These are phyloP conservation scores for Agapornis canus DNA, from an alignment of 2,797 vertebrate genomes.

Conservation along the genomic window DNA sequence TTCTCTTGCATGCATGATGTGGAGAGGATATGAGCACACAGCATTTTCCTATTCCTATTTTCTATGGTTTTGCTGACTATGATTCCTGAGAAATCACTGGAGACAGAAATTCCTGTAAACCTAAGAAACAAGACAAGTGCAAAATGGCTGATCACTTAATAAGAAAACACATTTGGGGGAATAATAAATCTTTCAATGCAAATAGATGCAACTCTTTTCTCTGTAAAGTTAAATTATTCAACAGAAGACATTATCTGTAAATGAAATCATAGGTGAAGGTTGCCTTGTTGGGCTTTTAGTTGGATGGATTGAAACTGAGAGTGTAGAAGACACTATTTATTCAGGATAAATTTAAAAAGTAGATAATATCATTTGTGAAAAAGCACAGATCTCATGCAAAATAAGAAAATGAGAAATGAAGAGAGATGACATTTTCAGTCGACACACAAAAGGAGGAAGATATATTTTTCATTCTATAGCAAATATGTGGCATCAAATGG, in stretches of 20 bases:
- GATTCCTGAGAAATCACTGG: background rate
- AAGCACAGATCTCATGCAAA: background rate
- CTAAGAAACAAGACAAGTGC: background rate
- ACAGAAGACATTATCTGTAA: constrained; percentile 18
- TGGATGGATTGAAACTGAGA: background rate
- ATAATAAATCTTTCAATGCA: constrained; percentile 16
- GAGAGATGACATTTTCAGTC: background rate
- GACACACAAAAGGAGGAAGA: background rate
- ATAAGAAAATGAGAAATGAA: background rate
- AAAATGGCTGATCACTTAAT: background rate
- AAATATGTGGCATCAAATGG: background rate
- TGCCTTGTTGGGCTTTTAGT: background rate
- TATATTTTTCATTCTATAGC: background rate
- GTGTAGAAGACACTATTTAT: background rate
- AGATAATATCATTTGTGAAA: background rate
- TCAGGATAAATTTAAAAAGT: background rate
- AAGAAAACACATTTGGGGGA: background rate
- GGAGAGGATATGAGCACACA: background rate
- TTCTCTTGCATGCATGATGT: background rate
- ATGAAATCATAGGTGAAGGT: background rate
- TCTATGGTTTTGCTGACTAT: background rate
- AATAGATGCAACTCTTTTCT: background rate
- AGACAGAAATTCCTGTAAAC: background rate
- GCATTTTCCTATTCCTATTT: background rate
- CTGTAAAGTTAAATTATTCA: constrained; percentile 34